Percentiles rank a stretch among this genome's conserved stretches.
phyloP scores from a whole-genome alignment of 2,113 vertebrate species.

The Micronisus gabar region DNA sequence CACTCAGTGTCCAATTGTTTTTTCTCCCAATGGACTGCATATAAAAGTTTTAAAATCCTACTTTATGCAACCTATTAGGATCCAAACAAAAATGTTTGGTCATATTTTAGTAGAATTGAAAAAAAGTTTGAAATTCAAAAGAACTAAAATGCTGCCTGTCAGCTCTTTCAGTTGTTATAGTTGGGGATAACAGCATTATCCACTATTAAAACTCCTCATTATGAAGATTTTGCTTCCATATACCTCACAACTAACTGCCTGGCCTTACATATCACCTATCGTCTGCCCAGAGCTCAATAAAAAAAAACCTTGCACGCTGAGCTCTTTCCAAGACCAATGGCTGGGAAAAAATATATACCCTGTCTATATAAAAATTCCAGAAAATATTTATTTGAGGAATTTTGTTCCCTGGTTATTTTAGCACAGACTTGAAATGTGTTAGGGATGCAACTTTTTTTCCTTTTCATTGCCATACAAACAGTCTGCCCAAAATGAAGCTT shows the following conservation, averaged over 20 bases:
- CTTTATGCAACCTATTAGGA: background rate
- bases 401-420: background rate
- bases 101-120: background rate
- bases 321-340: background rate
- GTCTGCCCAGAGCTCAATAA: background rate
- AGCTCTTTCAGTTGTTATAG: background rate
- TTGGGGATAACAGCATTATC: background rate
- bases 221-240: background rate
- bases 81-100: background rate
- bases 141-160: background rate
- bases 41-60: background rate
- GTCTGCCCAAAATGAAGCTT: background rate
- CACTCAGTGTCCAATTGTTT: background rate
- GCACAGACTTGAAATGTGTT: background rate
- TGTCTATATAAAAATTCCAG: background rate
- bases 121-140: background rate
- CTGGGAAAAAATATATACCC: background rate
- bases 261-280: background rate
- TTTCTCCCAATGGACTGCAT: background rate
- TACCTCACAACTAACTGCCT: background rate
- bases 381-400: background rate
- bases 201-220: background rate
- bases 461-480: background rate
- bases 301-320: background rate
- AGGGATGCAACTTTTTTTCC: background rate